Evolutionary conservation across 2,113 vertebrate genomes (phyloP).

Genomic region (Rhodinocichla rosea): DNA sequence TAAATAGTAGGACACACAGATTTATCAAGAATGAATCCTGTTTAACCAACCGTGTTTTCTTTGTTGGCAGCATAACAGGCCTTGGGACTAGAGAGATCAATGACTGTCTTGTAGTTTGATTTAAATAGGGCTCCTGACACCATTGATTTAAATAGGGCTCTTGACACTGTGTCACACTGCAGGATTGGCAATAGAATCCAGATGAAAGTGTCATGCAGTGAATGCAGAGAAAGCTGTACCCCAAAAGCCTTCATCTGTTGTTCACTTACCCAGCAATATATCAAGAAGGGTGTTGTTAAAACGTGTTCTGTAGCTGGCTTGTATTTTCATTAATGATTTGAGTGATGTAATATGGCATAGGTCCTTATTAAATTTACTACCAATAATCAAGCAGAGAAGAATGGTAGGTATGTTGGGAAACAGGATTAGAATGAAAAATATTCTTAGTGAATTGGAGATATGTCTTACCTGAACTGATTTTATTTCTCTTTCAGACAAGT

Average conservation of each 20-base stretch:
- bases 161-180: not conserved
- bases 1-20: not conserved
- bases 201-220: not conserved
- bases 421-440: constrained; percentile 38
- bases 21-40: not conserved
- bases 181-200: not conserved
- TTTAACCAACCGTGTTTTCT: not conserved
- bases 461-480: not conserved
- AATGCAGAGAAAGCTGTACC: not conserved
- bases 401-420: constrained; percentile 12
- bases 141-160: not conserved
- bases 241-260: not conserved
- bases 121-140: not conserved
- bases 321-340: constrained; percentile 21
- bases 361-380: constrained; percentile 52
- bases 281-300: not conserved
- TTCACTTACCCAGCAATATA: not conserved
- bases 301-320: not conserved
- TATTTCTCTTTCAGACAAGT: constrained; percentile 7
- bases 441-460: not conserved
- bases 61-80: not conserved
- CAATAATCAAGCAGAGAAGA: constrained; percentile 33
- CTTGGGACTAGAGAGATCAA: not conserved
- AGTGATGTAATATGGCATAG: not conserved
- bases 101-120: not conserved